A percentile compares a stretch with the other conserved stretches of the same genome.
Conservation (phyloP, 2,888 invertebrate species). For the Aspidiotus rigidus region DNA sequence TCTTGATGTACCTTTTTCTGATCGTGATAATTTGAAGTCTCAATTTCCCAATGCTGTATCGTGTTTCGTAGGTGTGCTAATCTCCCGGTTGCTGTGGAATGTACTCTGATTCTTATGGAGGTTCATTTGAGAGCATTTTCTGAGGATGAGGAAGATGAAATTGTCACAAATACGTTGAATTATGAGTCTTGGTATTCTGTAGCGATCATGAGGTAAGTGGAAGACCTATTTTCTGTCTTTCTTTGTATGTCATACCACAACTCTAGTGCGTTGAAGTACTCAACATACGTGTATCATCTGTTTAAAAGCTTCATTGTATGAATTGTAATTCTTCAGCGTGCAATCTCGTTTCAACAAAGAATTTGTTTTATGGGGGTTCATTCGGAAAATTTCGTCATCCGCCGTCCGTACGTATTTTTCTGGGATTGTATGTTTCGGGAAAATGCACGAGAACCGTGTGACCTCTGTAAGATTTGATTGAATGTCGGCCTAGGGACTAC, state of each 20-base stretch:
- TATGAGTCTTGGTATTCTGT: constrained; percentile 45
- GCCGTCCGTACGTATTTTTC: too few species aligned
- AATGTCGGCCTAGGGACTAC: too few species aligned
- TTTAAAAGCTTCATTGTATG: not conserved
- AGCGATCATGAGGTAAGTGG: constrained; percentile 39
- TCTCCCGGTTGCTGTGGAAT: constrained; percentile 18
- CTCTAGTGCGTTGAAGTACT: too few species aligned
- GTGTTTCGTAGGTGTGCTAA: constrained; percentile 10
- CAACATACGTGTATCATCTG: too few species aligned
- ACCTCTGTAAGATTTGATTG: too few species aligned
- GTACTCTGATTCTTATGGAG: constrained; percentile 23
- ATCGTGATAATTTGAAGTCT: not conserved
- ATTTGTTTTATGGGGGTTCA: too few species aligned
- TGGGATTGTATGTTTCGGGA: too few species aligned
- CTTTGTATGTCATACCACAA: too few species aligned
- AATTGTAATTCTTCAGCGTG: not conserved
- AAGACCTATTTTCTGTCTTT: too few species aligned
- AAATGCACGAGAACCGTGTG: too few species aligned
- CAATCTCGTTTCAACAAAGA: not conserved
- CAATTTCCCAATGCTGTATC: not conserved
- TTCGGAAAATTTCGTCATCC: too few species aligned
- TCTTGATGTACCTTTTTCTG: not conserved
- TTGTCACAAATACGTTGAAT: not conserved
- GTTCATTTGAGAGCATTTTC: not conserved
- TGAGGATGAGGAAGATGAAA: not conserved